Base-by-base conservation (phyloP, 2,797 vertebrate genomes). In the Poeciliopsis gracilis region DNA sequence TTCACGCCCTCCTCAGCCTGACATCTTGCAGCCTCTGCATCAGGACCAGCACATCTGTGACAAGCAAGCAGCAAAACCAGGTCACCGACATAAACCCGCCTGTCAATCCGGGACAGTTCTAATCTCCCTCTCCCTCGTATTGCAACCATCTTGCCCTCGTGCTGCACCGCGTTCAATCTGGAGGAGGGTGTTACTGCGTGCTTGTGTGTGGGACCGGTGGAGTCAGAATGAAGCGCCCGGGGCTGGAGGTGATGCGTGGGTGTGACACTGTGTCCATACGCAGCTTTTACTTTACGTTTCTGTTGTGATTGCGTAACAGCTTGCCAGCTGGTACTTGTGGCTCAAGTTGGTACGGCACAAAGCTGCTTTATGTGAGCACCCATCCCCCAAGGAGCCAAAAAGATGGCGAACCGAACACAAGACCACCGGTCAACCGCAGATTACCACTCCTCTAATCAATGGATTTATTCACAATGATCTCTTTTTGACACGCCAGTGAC, bases 351-450 rank as follows among this genome's bases (percentile, higher is more conserved):
- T 83, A 49, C 87, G 87, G 89, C 91, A 93, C 93, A 95, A 94
- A 94, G 93, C 94, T 82, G 94, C 91, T 95, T 93, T 94, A 92
- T 91, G 83, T 79, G 71, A 77, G 88, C 83, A 77, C 84, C 86
- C 86, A 77, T 79, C 83, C 90, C 90, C 87, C 86, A 84, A 80
- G 46, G 38, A 51, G 28, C 76, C 77, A 82, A 84, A 90, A 87
- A 73, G 47, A 76, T 46, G 33, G 30, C 66, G 71, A 66, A 80
- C 83, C 77, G 55, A 77, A 83, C 82, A 84, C 72, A 82, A 84
- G 82, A 77, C 73, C 51, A 45, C 80, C 38, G 36, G 45, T 47
- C 63, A 79, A 86, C 57, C 46, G 38, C 46, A 77, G 49, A 79
- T 43, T 53, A 72, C 66, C 86, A 46, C 72, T 81, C 71, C 55